Percentiles rank a stretch among this genome's conserved stretches.
Evolutionary conservation across 2,113 vertebrate genomes (phyloP).

Genomic region (Aramus guarauna): DNA sequence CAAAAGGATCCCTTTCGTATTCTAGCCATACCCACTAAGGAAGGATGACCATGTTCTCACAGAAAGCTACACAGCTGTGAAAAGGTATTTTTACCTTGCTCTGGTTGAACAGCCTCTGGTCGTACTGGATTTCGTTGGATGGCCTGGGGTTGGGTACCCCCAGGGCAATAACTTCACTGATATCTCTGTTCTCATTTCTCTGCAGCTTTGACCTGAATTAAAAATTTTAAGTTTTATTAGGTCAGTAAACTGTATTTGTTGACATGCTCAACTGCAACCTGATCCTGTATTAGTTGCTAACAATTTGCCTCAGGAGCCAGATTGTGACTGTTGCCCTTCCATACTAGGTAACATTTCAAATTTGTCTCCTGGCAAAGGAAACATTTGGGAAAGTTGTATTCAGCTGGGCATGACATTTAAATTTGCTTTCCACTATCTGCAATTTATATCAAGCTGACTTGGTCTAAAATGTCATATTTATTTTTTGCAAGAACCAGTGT

Average conservation of each 20-base stretch:
- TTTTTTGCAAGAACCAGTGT: neutral
- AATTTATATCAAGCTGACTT: slow-evolving; percentile 12
- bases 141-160: slow-evolving; percentile 90
- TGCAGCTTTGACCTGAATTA: slow-evolving; percentile 90
- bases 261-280: neutral
- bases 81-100: slow-evolving; percentile 81
- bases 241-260: neutral
- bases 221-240: neutral
- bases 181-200: slow-evolving; percentile 95
- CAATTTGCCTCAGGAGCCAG: neutral
- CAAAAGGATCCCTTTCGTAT: neutral
- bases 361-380: neutral
- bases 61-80: neutral
- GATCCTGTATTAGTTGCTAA: neutral
- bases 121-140: slow-evolving; percentile 89
- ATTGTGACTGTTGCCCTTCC: neutral
- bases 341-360: neutral
- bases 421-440: slow-evolving; percentile 4
- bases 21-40: neutral
- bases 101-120: slow-evolving; percentile 96
- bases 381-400: neutral
- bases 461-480: slow-evolving; percentile 11
- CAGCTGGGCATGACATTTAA: slow-evolving; percentile 25
- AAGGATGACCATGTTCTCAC: neutral
- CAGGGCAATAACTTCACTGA: slow-evolving; percentile 94